Conservation (phyloP, 2,797 vertebrate species). For the Limnodromus scolopaceus region DNA sequence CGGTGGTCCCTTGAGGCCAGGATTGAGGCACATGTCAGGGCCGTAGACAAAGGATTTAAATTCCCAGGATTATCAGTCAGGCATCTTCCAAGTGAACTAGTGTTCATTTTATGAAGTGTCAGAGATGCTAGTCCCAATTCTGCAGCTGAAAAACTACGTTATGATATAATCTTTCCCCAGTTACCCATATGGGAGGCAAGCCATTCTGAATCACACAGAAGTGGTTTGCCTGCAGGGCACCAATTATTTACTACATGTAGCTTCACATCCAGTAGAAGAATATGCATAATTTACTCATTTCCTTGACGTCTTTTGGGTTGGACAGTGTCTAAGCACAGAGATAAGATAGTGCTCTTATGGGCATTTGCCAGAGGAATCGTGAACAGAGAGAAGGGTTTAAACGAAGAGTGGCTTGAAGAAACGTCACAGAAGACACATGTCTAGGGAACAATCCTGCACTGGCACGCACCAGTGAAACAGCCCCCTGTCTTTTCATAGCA, state of each 20-base stretch:
- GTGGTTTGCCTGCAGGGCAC: conserved; percentile 62
- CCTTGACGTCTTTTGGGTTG: conserved; percentile 57
- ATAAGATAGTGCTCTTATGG: not conserved
- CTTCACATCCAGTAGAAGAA: conserved; percentile 68
- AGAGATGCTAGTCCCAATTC: conserved; percentile 24
- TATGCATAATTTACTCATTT: conserved; percentile 61
- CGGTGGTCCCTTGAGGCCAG: conserved; percentile 61
- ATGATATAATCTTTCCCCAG: conserved; percentile 51
- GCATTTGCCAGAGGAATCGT: not conserved
- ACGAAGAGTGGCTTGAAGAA: not conserved
- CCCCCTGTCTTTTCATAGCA: not conserved
- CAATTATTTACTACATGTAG: conserved; percentile 71
- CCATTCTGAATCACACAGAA: conserved; percentile 51
- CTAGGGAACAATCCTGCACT: not conserved
- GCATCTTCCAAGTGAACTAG: conserved; percentile 34
- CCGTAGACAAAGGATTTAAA: conserved; percentile 44
- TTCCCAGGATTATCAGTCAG: conserved; percentile 58
- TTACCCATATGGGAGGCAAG: not conserved
- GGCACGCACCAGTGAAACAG: not conserved
- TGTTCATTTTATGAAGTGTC: conserved; percentile 43
- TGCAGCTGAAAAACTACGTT: conserved; percentile 42
- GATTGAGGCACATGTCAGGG: conserved; percentile 36
- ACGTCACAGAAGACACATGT: not conserved
- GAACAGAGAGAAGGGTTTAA: not conserved
- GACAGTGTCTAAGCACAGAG: conserved; percentile 14